Percentiles rank a stretch among this genome's conserved stretches.
These are phyloP conservation scores for Plodia interpunctella DNA, from an alignment of 1,140 invertebrate species.

Conservation along the genomic window DNA sequence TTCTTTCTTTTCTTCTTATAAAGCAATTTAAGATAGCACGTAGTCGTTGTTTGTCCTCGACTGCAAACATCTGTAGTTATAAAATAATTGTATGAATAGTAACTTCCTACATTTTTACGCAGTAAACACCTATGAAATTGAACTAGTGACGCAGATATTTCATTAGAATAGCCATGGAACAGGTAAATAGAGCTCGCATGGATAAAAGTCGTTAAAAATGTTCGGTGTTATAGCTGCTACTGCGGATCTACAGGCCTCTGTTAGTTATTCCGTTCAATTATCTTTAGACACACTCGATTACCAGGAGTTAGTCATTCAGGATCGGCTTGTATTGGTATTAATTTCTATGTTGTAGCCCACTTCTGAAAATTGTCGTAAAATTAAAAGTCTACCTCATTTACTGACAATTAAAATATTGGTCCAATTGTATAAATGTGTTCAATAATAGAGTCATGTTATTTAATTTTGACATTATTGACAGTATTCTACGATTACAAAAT, in stretches of 20 bases:
- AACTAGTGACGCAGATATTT: not conserved
- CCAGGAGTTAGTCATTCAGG: not conserved
- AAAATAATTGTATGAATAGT: not conserved
- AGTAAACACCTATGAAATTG: not conserved
- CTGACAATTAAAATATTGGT: too few relatives aligned
- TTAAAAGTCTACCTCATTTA: too few relatives aligned
- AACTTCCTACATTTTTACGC: not conserved
- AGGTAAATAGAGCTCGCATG: conserved; percentile 20
- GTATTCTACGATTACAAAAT: too few relatives aligned
- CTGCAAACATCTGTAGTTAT: not conserved
- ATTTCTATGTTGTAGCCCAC: too few relatives aligned
- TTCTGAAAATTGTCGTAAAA: too few relatives aligned
- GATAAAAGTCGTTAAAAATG: conserved; percentile 17
- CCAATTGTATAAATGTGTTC: too few relatives aligned
- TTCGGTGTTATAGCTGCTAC: conserved; percentile 13
- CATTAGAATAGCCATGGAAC: not conserved
- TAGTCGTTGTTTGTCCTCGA: not conserved
- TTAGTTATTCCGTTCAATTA: not conserved
- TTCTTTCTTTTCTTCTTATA: too few relatives aligned
- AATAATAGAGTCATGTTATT: too few relatives aligned
- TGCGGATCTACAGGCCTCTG: conserved; percentile 6
- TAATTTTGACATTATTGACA: too few relatives aligned
- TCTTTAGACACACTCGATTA: conserved; percentile 9
- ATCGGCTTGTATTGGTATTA: too few relatives aligned
- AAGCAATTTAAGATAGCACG: too few relatives aligned